These are phyloP conservation scores for Aphelenchoides besseyi DNA, from an alignment of 1,140 invertebrate species.

Conservation along the genomic window DNA sequence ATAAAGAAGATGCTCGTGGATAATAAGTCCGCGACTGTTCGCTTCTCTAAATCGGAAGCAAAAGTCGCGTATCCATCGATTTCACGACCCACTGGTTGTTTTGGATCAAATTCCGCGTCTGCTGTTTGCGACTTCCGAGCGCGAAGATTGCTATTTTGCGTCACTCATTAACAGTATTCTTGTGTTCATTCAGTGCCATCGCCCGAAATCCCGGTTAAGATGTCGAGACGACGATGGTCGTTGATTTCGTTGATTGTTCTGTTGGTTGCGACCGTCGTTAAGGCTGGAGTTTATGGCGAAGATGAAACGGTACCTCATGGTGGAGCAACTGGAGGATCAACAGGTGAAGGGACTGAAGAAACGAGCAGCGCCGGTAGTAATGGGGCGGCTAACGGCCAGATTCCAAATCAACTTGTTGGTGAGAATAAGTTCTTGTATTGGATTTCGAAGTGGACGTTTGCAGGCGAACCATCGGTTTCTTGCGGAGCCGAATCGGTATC, in stretches of 20 bases:
- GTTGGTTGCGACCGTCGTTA: background rate
- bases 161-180: background rate
- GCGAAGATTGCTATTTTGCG: background rate
- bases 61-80: no score
- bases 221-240: background rate
- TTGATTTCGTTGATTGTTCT: background rate
- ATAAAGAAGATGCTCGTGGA: no score
- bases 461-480: slow-evolving; percentile 37
- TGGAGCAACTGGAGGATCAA: background rate
- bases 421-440: slow-evolving; percentile 6
- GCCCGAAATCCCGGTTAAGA: background rate
- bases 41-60: no score
- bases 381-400: background rate
- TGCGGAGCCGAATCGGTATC: slow-evolving; percentile 41
- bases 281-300: background rate
- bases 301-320: background rate
- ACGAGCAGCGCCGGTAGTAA: background rate
- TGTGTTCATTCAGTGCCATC: background rate
- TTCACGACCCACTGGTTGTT: slow-evolving; percentile 11
- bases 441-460: background rate
- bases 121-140: background rate
- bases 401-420: slow-evolving; percentile 12
- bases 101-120: slow-evolving; percentile 3
- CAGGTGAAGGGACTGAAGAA: background rate
- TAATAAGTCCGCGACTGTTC: no score